Conservation (phyloP, 2,797 vertebrate species). For the Spinus olivaceus region DNA sequence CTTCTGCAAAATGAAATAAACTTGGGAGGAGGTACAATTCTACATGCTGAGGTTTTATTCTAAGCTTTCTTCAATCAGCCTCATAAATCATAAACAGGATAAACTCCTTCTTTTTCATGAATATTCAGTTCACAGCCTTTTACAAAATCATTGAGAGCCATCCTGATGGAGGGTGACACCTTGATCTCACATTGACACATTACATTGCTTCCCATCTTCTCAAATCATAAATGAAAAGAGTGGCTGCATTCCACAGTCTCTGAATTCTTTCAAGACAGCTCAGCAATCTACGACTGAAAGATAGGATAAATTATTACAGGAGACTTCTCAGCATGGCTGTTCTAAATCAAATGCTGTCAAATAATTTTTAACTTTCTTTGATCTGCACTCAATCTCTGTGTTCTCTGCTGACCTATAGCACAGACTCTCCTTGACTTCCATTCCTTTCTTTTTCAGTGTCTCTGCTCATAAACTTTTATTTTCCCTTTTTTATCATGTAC, state of each 20-base stretch:
- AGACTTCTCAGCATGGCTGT: conserved; percentile 61
- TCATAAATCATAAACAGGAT: background rate
- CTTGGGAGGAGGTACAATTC: background rate
- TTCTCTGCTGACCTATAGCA: conserved; percentile 62
- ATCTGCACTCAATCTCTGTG: conserved; percentile 66
- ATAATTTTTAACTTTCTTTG: conserved; percentile 72
- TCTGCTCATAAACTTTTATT: conserved; percentile 48
- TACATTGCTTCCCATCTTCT: conserved; percentile 17
- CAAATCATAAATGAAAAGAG: conserved; percentile 51
- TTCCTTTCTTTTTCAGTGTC: conserved; percentile 39
- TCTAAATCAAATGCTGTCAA: conserved; percentile 76
- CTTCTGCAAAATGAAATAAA: background rate
- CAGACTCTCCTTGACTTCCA: conserved; percentile 47
- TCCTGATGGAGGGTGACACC: conserved; percentile 20
- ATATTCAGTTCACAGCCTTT: conserved; percentile 10
- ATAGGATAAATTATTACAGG: conserved; percentile 63
- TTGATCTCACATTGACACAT: conserved; percentile 31
- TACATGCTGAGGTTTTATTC: background rate
- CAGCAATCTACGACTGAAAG: conserved; percentile 63
- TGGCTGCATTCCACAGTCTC: conserved; percentile 38
- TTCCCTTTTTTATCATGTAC: conserved; percentile 15
- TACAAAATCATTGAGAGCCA: background rate
- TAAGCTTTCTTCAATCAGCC: background rate
- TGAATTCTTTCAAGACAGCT: conserved; percentile 70
- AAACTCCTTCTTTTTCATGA: background rate